Percentiles rank a stretch among this genome's conserved stretches.
These are phyloP conservation scores for Cladopsammia gracilis DNA, from an alignment of 64 coral and sea anemone species.

Conservation along the genomic window DNA sequence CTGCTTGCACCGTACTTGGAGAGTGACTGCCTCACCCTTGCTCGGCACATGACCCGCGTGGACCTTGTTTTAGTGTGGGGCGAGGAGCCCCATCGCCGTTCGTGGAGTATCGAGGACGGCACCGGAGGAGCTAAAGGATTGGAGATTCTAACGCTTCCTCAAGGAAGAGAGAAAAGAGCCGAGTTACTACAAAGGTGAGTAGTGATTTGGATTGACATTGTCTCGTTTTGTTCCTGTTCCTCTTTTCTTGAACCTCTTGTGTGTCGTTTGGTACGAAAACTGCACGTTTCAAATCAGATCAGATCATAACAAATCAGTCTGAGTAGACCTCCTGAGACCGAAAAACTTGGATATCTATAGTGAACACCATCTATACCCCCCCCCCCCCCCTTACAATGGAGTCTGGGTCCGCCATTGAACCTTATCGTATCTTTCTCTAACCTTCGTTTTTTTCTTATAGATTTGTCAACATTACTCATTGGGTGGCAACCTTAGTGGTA, in stretches of 20 bases:
- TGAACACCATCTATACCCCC: too few species aligned
- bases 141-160: slow-evolving; percentile 82
- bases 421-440: too few species aligned
- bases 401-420: too few species aligned
- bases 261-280: not conserved
- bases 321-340: too few species aligned
- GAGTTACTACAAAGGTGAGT: slow-evolving; percentile 79
- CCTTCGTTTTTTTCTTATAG: not conserved
- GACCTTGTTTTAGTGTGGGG: slow-evolving; percentile 77
- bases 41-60: slow-evolving; percentile 79
- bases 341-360: too few species aligned
- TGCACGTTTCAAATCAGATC: not conserved
- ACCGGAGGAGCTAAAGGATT: slow-evolving; percentile 82
- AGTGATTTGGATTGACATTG: not conserved
- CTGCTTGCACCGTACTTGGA: slow-evolving; percentile 71
- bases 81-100: slow-evolving; percentile 26
- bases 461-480: slow-evolving; percentile 75
- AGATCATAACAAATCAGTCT: too few species aligned
- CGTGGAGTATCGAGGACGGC: slow-evolving; percentile 74
- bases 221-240: not conserved
- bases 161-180: slow-evolving; percentile 81
- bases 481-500: slow-evolving; percentile 83
- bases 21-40: slow-evolving; percentile 62
- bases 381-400: too few species aligned
- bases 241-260: not conserved